Conservation (phyloP, 2,888 invertebrate species). For the Nysson spinosus region DNA sequence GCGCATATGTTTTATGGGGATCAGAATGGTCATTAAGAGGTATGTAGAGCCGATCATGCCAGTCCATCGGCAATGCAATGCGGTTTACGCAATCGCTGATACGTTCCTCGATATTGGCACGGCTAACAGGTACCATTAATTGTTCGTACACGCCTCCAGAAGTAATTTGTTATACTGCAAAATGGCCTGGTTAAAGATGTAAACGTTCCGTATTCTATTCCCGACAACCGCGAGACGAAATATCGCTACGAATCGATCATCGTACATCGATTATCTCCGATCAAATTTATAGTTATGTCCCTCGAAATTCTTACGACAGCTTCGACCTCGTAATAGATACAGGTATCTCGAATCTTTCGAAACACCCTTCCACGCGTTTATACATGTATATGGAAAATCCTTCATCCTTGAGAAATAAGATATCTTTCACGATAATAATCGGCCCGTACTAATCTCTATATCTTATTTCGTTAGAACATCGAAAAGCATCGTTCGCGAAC, state of each 20-base stretch:
- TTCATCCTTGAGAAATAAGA: no score
- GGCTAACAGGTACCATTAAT: constrained; percentile 50
- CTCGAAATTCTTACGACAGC: no score
- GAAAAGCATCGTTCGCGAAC: no score
- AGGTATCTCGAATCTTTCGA: no score
- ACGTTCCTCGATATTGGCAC: constrained; percentile 5
- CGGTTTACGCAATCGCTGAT: constrained; percentile 24
- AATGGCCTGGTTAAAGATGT: constrained; percentile 38
- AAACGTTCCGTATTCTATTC: constrained; percentile 16
- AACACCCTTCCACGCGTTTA: no score
- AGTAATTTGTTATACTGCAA: constrained; percentile 32
- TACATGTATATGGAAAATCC: no score
- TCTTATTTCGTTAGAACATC: no score
- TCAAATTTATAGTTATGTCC: no score
- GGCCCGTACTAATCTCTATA: no score
- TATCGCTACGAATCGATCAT: not conserved
- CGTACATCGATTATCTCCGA: not conserved
- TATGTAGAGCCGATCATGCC: constrained; percentile 15
- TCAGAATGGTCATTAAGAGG: constrained; percentile 15
- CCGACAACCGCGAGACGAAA: not conserved
- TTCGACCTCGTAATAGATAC: no score
- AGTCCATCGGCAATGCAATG: constrained; percentile 1
- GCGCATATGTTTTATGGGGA: not conserved
- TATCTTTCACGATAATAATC: no score
- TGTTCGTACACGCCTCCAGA: constrained; percentile 7